These are phyloP conservation scores for Chrysogorgia sp. DNA, from an alignment of 92 coral and sea anemone species.

Conservation along the genomic window DNA sequence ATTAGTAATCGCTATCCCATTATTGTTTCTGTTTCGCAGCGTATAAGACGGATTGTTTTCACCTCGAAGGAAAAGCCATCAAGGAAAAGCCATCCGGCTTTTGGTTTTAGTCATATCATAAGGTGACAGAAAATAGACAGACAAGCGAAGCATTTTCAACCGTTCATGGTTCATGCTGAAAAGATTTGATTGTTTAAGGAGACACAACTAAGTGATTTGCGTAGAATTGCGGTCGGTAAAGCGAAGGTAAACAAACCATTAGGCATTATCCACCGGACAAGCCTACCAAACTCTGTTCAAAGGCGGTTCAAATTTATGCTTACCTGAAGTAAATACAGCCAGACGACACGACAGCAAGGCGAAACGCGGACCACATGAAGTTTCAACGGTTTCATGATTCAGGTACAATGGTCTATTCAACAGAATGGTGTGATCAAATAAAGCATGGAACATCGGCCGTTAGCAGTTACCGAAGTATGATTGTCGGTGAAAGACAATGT, in stretches of 20 bases:
- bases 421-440: neutral
- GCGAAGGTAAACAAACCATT: slow-evolving; percentile 9
- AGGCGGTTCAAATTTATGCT: slow-evolving; percentile 30
- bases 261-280: neutral
- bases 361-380: slow-evolving; percentile 79
- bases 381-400: slow-evolving; percentile 60
- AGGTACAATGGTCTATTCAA: slow-evolving; percentile 7
- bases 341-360: slow-evolving; percentile 83
- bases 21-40: no score
- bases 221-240: neutral
- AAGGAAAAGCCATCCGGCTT: no score
- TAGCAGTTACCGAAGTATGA: no score
- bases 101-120: no score
- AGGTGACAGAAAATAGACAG: no score
- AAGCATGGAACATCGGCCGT: no score
- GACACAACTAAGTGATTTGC: neutral
- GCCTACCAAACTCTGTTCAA: neutral
- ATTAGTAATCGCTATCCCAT: neutral
- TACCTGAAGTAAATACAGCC: slow-evolving; percentile 86
- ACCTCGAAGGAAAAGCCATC: no score
- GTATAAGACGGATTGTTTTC: no score
- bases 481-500: no score
- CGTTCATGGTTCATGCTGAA: neutral
- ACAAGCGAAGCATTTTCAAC: no score
- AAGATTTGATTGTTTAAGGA: neutral